A percentile compares a stretch with the other conserved stretches of the same genome.
Evolutionary conservation across 2,113 vertebrate genomes (phyloP).

Genomic region (Macquaria ambigua): DNA sequence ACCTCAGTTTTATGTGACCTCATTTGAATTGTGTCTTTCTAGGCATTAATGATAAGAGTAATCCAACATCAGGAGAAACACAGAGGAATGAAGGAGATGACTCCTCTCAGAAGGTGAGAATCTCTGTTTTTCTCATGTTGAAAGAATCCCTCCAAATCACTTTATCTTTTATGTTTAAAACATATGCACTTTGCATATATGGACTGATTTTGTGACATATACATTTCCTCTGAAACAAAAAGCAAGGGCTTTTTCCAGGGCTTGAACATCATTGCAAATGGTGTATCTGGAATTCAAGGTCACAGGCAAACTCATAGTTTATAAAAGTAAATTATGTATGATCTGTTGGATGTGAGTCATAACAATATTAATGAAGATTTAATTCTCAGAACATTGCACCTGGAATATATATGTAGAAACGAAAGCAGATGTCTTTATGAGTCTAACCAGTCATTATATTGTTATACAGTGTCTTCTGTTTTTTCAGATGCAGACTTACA

Average conservation of each 20-base stretch:
- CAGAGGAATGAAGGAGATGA: neutral
- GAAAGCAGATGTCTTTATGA: neutral
- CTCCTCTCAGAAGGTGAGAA: constrained; percentile 7
- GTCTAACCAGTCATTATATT: too few species aligned
- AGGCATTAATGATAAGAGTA: constrained; percentile 9
- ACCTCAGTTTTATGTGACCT: neutral
- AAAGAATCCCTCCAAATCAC: neutral
- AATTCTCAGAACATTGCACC: neutral
- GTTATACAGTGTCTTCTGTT: neutral
- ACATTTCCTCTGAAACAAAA: neutral
- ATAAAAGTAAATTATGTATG: neutral
- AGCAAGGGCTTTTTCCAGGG: too few species aligned
- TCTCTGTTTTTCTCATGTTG: neutral
- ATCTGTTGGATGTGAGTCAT: neutral
- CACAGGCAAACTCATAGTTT: neutral
- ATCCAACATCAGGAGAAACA: neutral
- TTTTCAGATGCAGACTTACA: neutral
- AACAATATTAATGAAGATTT: neutral
- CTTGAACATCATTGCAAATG: too few species aligned
- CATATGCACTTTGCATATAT: neutral
- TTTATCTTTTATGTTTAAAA: neutral
- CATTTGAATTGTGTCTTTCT: neutral
- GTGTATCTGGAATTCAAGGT: too few species aligned
- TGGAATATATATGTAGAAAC: neutral
- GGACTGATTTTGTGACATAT: neutral